Evolutionary conservation across 92 coral and sea anemone species (phyloP), one percentile per base, ranked within the genome.

Genomic region (Plumapathes pennacea): DNA sequence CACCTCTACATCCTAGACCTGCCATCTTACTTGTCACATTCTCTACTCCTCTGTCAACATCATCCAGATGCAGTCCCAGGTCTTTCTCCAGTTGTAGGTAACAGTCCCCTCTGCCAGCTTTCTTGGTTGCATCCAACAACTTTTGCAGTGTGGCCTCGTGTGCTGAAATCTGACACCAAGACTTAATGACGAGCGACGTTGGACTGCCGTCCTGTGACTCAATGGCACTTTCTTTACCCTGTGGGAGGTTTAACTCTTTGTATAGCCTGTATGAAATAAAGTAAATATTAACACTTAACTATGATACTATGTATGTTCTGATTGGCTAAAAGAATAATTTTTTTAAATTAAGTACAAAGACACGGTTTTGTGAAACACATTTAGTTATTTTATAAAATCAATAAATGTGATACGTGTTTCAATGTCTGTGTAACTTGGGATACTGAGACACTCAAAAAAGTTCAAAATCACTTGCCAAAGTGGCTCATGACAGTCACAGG

Each of bases 111-210:
- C 85, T 58, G 2, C 58, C 47, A 32, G 82, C 54, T 17, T 69
- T 55, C 25, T 50, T 32, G 30, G 42, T 47, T 13, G 66, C 85
- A 31, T 20, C 46, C 1, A 80, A 47, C 30, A 89, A 55, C 29
- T 60, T 50, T 21, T 42, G 47, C 2, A 80, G 63, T 9, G 74
- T 75, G 0, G 91, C 97, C 6, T 17, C 22, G 13, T 57, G 49
- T 12, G 86, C 95, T n/a, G 54, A n/a, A 15, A 21, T 29, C 10
- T 48, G 57, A 23, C 68, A 50, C 90, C 95, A 86, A 4, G 50
- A 54, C 2, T 9, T 44, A 8, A 90, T 51, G 23, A 83, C 71
- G 20, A 38, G 64, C 5, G 23, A 14, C 14, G 97, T 86, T 20
- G 85, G 95, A 20, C 88, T 81, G 31, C 74, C 74, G 3, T 25